These are phyloP conservation scores for Gnathochromis pfefferi DNA, from an alignment of 2,113 vertebrate species.

Conservation along the genomic window DNA sequence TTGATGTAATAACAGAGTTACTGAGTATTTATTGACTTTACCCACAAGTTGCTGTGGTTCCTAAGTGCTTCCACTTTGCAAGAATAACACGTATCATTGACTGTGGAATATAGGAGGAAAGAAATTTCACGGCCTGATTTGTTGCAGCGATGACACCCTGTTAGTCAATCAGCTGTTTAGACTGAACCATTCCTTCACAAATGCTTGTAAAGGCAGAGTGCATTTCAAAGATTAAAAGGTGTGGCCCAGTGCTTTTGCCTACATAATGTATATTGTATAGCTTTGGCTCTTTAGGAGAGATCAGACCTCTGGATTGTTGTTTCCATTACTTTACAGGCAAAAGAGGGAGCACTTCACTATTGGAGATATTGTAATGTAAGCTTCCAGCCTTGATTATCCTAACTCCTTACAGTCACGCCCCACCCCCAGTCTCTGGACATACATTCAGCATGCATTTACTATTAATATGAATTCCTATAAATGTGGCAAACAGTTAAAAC, in stretches of 20 bases:
- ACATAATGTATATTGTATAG: neutral
- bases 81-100: neutral
- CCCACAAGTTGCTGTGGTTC: neutral
- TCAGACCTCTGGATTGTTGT: neutral
- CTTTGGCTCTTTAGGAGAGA: neutral
- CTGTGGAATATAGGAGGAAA: neutral
- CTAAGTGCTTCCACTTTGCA: neutral
- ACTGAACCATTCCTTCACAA: neutral
- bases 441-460: neutral
- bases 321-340: neutral
- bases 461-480: conserved; percentile 42
- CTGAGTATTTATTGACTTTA: neutral
- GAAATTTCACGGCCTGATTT: neutral
- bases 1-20: neutral
- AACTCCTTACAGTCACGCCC: neutral
- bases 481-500: conserved; percentile 31
- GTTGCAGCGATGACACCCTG: neutral
- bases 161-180: neutral
- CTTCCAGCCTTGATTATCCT: neutral
- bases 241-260: neutral
- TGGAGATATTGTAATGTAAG: neutral
- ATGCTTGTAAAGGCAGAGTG: neutral
- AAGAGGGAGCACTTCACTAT: neutral
- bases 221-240: neutral
- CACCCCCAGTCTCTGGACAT: conserved; percentile 2